These are phyloP conservation scores for Noctua janthe DNA, from an alignment of 2,888 invertebrate species.

Conservation along the genomic window DNA sequence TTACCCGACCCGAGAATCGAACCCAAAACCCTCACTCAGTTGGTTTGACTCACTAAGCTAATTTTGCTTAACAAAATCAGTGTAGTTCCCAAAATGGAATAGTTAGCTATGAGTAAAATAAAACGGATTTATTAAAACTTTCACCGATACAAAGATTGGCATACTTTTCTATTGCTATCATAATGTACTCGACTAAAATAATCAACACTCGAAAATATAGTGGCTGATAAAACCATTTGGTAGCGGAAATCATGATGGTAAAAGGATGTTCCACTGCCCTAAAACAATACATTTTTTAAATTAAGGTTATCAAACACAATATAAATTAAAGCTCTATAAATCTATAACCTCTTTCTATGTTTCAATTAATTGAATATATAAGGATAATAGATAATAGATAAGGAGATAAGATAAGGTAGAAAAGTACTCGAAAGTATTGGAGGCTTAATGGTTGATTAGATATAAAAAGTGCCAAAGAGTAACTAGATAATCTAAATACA, in stretches of 20 bases:
- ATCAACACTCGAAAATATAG: not conserved
- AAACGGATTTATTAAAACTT: not conserved
- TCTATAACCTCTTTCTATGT: constrained; percentile 1
- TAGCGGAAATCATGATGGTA: not conserved
- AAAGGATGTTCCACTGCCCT: not conserved
- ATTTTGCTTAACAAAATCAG: not conserved
- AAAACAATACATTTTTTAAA: constrained; percentile 24
- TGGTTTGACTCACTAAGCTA: not conserved
- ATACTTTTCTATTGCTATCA: not conserved
- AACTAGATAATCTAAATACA: not conserved
- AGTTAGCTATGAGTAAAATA: not conserved
- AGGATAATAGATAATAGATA: too few species aligned
- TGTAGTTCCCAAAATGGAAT: not conserved
- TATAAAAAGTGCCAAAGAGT: not conserved
- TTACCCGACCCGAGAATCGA: too few species aligned
- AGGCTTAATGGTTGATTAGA: constrained; percentile 7
- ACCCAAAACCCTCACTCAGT: too few species aligned
- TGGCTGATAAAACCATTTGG: not conserved
- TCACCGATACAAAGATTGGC: too few species aligned
- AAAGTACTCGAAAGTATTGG: constrained; percentile 13
- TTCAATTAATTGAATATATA: constrained; percentile 13
- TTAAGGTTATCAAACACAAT: constrained; percentile 25
- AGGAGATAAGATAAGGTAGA: not conserved
- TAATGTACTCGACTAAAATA: not conserved
- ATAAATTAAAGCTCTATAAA: constrained; percentile 33